Base-by-base conservation (phyloP, 2,888 invertebrate genomes). In the Synanthedon vespiformis region DNA sequence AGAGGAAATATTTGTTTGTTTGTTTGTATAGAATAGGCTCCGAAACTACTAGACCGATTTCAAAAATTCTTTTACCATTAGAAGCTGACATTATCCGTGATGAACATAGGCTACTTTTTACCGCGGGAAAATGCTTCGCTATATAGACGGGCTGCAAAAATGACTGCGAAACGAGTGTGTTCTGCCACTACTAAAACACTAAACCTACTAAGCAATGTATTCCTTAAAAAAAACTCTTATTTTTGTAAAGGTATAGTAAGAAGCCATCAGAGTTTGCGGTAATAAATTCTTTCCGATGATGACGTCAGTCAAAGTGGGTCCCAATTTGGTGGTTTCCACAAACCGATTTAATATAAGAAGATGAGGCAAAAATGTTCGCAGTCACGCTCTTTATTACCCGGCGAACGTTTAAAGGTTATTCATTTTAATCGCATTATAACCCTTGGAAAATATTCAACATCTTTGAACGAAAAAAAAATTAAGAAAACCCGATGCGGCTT, bases 301-400 rank as follows among this genome's bases (percentile, higher is more conserved):
- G 51, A 51, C 53, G 52, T 48, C 50, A 18, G 34, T 44, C 55
- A 57, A 59, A 53, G 51, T 55, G n/a, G 10, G 3, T 14, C 59
- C 63, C 68, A 69, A 68, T 74, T 73, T 70, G 69, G 62, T 58
- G 58, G 63, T 62, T 64, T 60, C 62, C 67, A 56, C 56, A 59
- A 56, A 59, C 58, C 60, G 60, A 57, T 77, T 81, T 80, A 80
- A 83, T 84, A 80, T 79, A 72, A 78, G 68, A 67, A 73, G 77
- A 77, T 74, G 74, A 72, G 75, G 70, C 67, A 63, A 70, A 78
- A 82, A 78, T 77, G 74, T 77, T 73, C 74, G 67, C 57, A 79
- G 85, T 86, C 86, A 86, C 77, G 85, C 75, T 71, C 63, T 77
- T 82, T 85, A 85, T 85, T 85, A 82, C 83, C 67, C 58, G 58